Conservation (phyloP, 2,113 vertebrate genomes). For the Elachura formosa region DNA sequence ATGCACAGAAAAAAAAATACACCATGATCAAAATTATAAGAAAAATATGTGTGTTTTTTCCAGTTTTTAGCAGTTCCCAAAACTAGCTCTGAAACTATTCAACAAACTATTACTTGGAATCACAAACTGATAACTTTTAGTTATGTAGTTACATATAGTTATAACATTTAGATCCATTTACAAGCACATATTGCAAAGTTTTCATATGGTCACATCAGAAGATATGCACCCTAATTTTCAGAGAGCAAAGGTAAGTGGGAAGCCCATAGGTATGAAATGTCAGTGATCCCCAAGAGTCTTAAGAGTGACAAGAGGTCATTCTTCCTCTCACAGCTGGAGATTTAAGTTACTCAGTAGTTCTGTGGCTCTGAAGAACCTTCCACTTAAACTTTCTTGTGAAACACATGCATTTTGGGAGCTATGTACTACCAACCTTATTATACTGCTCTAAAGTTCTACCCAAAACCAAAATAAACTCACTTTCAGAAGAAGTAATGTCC, state of each 20-base stretch:
- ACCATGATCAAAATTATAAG: not conserved
- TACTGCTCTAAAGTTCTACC: not conserved
- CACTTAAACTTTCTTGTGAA: not conserved
- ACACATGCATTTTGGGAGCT: not conserved
- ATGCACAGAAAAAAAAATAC: not conserved
- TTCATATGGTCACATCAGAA: not conserved
- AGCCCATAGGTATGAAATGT: not conserved
- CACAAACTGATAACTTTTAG: not conserved
- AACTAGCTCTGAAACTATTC: not conserved
- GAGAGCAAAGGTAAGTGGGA: not conserved
- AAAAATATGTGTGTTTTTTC: not conserved
- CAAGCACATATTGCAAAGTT: not conserved
- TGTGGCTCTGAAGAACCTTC: not conserved
- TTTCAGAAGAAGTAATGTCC: not conserved
- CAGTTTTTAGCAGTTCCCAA: not conserved
- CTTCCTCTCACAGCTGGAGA: not conserved
- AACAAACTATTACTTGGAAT: not conserved
- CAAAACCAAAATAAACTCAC: not conserved
- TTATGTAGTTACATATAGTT: not conserved
- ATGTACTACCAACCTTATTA: not conserved
- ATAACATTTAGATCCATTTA: not conserved
- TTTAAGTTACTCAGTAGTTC: not conserved
- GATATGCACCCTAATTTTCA: not conserved
- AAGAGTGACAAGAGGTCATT: not conserved
- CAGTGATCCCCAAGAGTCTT: not conserved